phyloP scores from a whole-genome alignment of 2,113 vertebrate genomes.

The Axis porcinus region DNA sequence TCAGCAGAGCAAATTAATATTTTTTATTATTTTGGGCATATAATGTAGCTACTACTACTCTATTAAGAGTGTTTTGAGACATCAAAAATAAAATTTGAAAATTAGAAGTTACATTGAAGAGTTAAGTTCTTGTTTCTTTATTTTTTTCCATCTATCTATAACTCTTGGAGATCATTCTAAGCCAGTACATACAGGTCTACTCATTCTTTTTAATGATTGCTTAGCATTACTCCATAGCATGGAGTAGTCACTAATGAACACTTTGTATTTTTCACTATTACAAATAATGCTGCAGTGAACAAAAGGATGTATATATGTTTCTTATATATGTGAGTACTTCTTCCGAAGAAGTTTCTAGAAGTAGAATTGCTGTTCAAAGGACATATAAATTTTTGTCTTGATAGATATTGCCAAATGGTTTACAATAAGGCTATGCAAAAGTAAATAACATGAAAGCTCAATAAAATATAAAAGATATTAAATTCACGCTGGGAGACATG shows the following conservation, averaged over 20 bases:
- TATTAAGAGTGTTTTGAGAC: constrained; percentile 12
- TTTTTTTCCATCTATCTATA: neutral
- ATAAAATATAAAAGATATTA: neutral
- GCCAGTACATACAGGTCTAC: neutral
- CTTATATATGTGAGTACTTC: neutral
- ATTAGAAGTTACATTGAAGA: neutral
- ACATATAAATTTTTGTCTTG: neutral
- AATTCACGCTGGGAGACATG: neutral
- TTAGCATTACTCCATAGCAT: neutral
- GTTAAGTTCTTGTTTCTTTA: neutral
- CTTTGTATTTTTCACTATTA: neutral
- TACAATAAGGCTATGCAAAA: neutral
- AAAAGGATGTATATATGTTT: neutral
- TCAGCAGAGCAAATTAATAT: neutral
- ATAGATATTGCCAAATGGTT: neutral
- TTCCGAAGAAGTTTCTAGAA: neutral
- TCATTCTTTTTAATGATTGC: neutral
- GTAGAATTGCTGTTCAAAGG: neutral
- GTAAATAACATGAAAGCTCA: neutral
- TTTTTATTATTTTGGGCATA: constrained; percentile 17
- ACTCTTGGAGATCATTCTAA: neutral
- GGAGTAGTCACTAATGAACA: neutral
- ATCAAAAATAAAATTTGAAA: constrained; percentile 27
- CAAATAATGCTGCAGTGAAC: neutral
- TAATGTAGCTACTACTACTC: neutral